Percentiles rank a stretch among this genome's conserved stretches.
Conservation (phyloP, 2,113 vertebrate genomes). For the Eudyptes chrysolophus region DNA sequence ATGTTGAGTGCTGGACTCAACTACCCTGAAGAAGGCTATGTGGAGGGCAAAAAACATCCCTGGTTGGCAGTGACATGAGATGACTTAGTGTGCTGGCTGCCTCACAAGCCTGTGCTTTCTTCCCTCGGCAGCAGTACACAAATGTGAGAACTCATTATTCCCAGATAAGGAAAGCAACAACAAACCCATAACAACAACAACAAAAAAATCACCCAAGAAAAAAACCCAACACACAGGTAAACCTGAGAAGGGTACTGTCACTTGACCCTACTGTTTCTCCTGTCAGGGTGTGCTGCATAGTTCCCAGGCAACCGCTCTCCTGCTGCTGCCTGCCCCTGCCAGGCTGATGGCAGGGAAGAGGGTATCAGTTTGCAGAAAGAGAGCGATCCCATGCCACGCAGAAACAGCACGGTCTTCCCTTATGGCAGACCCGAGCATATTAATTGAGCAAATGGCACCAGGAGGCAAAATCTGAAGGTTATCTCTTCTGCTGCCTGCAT, state of each 20-base stretch:
- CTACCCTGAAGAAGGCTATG: neutral
- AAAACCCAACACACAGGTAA: neutral
- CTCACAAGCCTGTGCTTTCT: neutral
- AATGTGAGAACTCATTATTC: neutral
- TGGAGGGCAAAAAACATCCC: neutral
- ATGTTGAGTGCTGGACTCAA: neutral
- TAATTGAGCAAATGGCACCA: neutral
- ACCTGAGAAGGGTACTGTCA: constrained; percentile 27
- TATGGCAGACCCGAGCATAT: neutral
- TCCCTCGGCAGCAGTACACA: neutral
- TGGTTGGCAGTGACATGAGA: neutral
- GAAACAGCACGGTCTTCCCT: neutral
- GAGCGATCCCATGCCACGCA: neutral
- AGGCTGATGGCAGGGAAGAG: neutral
- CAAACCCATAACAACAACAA: neutral
- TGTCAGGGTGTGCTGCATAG: neutral
- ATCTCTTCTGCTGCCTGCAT: neutral
- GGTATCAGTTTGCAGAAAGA: neutral
- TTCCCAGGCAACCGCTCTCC: constrained; percentile 16
- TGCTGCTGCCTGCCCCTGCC: constrained; percentile 1
- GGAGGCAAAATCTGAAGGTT: neutral
- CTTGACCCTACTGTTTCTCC: neutral
- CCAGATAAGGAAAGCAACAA: neutral
- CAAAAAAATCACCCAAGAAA: neutral
- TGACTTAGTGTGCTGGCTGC: neutral